Evolutionary conservation across 2,797 vertebrate genomes (phyloP), one percentile per base, ranked within the genome.

Genomic region (Neosalanx taihuensis): DNA sequence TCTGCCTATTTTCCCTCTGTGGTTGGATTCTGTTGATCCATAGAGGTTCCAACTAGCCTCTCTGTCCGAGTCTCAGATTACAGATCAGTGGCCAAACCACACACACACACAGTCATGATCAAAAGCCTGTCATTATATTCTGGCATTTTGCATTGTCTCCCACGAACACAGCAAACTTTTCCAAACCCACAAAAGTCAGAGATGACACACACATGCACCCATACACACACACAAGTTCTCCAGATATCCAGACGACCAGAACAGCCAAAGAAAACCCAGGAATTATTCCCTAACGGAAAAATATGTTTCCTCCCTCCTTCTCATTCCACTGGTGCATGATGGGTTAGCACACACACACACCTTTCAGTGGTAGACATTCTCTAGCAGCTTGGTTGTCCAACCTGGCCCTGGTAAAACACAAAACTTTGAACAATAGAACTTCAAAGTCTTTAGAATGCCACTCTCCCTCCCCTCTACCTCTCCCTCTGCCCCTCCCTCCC

Each of bases 71-170:
- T 41, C 37, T 41, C 65, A 18, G 17, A 17, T 49, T 30, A 12
- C 30, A 49, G 30, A 51, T 10, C 23, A 51, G 46, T 17, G 51
- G 20, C 23, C 5, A 51, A 30, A 67, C 46, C 66, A 20, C 53
- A 69, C 53, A 46, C 20, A 37, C 31, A 64, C 63, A 65, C 63
- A 65, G n/a, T n/a, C 4, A 65, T 33, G n/a, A n/a, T 35, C 63
- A 65, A 33, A 41, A 65, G 30, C 31, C 63, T 33, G 31, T 20
- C 63, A 65, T 59, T n/a, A 6, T 33, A 65, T 7, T 35, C 63
- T 35, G 31, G n/a, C 33, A 15, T 33, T n/a, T 59, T 1, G n/a
- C 23, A 59, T 15, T 62, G 60, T 61, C 37, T 61, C 26, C 59
- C 37, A 49, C 64, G 49, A 29, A 46, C 41, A 67, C 46, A 67